Base-by-base conservation (phyloP, 2,113 vertebrate genomes). In the Gnathonemus echidnorhynchus region DNA sequence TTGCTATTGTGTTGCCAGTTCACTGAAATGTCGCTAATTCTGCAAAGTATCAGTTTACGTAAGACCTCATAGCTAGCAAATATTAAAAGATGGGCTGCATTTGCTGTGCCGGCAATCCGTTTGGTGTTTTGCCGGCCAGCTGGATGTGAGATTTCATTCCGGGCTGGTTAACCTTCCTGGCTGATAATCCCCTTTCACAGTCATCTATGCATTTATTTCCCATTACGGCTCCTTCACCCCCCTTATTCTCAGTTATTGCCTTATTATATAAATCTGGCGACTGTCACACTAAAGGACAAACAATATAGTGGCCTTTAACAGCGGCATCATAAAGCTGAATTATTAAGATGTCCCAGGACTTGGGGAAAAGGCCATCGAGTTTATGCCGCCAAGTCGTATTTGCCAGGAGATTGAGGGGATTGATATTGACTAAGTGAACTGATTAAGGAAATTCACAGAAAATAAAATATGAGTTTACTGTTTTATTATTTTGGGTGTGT, bases 261-360 rank as follows among this genome's bases (percentile, higher is more conserved):
- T 89, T 84, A 53, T 42, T 53, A 42, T 89, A 83, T 49, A 89
- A 21, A 89, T 52, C n/a, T 56, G 88, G 74, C 19, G 35, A 80
- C 48, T 53, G 27, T 39, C n/a, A 45, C 66, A 35, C 46, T 66
- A 80, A 74, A 89, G 88, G 58, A 77, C 42, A 70, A 50, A 80
- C 66, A 31, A 50, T 52, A 11, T 66, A 45, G 19, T 53, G 4
- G n/a, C 66, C 46, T 74, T 77, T 74, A 39, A 53, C 45, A 52
- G 62, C 4, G 45, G 46, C 27, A 21, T 80, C 48, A 89, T 52
- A 35, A 56, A 87, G 31, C 49, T 53, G 70, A 84, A 83, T 89
- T 56, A 89, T 52, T 87, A 52, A 87, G 50, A 53, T 56, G 46
- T 39, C 70, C 77, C 74, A 45, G 70, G 31, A 49, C 49, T 83